Percentiles rank a stretch among this genome's conserved stretches.
These are phyloP conservation scores for Kryptolebias ocellatus DNA, from an alignment of 2,797 vertebrate genomes.

Conservation along the genomic window DNA sequence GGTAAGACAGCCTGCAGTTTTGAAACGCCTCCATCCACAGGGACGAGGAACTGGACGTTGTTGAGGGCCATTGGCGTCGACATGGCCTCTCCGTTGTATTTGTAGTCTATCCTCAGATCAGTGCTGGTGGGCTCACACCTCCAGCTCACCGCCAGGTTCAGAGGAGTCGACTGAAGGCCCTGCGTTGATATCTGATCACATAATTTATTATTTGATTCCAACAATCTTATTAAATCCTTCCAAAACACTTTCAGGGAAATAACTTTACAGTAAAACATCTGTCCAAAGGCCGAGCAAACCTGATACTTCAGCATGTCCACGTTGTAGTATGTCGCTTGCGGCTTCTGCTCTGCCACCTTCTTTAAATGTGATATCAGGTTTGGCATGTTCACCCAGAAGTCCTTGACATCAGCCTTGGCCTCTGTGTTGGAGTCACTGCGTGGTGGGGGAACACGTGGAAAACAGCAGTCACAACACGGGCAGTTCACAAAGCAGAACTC, in stretches of 20 bases:
- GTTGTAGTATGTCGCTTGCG: constrained; percentile 98
- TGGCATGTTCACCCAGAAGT: constrained; percentile 99
- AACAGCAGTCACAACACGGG: not conserved
- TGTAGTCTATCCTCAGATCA: constrained; percentile 97
- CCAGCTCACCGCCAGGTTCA: constrained; percentile 97
- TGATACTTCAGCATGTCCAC: constrained; percentile 99
- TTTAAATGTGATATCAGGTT: constrained; percentile 96
- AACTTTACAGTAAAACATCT: not conserved
- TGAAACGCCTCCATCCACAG: constrained; percentile 91
- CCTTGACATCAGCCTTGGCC: constrained; percentile 86
- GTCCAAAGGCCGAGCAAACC: constrained; percentile 71
- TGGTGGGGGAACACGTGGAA: constrained; percentile 2
- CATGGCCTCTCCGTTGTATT: constrained; percentile 95
- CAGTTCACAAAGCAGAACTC: not conserved
- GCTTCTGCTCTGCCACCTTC: constrained; percentile 98
- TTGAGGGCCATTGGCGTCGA: constrained; percentile 90
- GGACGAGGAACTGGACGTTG: constrained; percentile 97
- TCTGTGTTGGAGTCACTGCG: constrained; percentile 87
- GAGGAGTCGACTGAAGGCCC: constrained; percentile 91
- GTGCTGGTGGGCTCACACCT: constrained; percentile 93
- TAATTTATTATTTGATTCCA: not conserved
- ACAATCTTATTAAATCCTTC: accelerated
- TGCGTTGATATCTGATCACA: constrained; percentile 88
- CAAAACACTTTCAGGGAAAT: not conserved
- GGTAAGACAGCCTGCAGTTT: constrained; percentile 96